Evolutionary conservation across 64 coral and sea anemone genomes (phyloP).

Genomic region (Cladopsammia gracilis): DNA sequence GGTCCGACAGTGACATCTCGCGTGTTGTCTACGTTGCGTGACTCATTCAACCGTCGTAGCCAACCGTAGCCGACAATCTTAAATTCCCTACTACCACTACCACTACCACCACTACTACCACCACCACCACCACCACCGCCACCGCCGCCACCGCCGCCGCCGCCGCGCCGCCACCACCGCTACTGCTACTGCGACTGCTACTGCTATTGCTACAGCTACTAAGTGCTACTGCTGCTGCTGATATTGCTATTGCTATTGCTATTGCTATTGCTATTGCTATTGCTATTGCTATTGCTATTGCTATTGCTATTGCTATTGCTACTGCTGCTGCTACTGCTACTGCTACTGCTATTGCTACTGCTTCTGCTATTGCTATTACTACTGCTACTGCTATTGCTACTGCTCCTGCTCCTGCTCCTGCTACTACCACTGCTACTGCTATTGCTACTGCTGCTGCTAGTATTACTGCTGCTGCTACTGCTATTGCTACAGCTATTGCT

Average conservation of each 20-base stretch:
- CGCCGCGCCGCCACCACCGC: neutral
- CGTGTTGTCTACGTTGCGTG: neutral
- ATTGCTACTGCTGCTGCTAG: neutral
- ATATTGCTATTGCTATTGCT: no score
- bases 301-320: neutral
- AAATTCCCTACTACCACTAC: constrained; percentile 10
- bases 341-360: neutral
- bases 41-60: neutral
- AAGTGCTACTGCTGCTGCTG: no score
- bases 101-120: neutral
- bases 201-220: no score
- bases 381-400: neutral
- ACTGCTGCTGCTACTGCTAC: neutral
- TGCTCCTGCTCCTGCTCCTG: neutral
- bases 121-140: neutral
- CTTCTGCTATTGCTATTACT: neutral
- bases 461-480: neutral
- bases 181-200: no score
- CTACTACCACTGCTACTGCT: constrained; percentile 16
- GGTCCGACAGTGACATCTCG: constrained; percentile 9
- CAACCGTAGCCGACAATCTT: constrained; percentile 20
- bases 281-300: neutral
- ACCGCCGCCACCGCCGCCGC: neutral
- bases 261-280: no score
- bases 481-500: neutral